These are phyloP conservation scores for Diglossa cyanea DNA, from an alignment of 2,797 vertebrate genomes.

Conservation along the genomic window DNA sequence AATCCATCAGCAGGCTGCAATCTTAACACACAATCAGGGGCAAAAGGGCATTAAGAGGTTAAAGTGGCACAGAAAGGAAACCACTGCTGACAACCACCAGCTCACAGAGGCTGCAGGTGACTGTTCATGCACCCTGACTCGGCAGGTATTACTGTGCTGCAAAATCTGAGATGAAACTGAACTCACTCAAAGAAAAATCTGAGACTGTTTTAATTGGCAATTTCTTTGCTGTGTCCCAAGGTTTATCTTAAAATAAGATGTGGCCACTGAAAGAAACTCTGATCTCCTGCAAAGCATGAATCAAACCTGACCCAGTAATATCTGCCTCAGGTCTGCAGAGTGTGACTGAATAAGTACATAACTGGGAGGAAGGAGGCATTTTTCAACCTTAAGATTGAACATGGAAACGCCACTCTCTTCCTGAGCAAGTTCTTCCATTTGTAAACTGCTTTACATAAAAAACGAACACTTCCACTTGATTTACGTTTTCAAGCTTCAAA, in stretches of 20 bases:
- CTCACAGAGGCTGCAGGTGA: neutral
- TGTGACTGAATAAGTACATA: neutral
- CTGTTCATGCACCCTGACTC: no score
- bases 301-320: neutral
- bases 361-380: neutral
- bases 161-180: neutral
- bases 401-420: neutral
- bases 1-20: neutral
- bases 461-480: neutral
- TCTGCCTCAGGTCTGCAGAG: neutral
- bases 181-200: neutral
- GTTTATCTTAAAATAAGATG: neutral
- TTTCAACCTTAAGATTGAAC: neutral
- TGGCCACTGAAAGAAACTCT: neutral
- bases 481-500: neutral
- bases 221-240: neutral
- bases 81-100: neutral
- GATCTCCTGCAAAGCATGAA: neutral
- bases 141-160: fast-evolving
- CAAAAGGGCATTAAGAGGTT: neutral
- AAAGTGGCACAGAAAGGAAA: neutral
- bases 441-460: neutral
- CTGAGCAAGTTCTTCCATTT: neutral
- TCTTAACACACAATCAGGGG: neutral
- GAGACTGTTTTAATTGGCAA: neutral